A percentile compares a stretch with the other conserved stretches of the same genome.
Conservation (phyloP, 2,797 vertebrate species). For the Austrolebias charrua region DNA sequence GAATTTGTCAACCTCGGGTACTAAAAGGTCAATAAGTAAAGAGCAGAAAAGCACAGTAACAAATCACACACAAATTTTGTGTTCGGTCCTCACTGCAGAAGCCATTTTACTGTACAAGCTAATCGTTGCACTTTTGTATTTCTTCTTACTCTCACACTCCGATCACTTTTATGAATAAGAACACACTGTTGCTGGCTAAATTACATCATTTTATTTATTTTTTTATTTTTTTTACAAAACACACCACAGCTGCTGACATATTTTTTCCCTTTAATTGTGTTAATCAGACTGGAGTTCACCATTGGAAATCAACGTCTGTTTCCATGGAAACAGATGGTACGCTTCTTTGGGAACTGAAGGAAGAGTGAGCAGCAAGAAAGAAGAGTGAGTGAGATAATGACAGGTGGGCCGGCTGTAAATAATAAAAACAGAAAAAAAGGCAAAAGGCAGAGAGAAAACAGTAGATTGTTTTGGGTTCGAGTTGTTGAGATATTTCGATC, state of each 20-base stretch:
- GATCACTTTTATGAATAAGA: neutral
- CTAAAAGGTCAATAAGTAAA: too few species aligned
- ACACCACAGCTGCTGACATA: neutral
- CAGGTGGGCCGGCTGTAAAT: conserved; percentile 15
- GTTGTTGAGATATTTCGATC: neutral
- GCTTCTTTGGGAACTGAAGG: conserved; percentile 49
- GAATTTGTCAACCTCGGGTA: too few species aligned
- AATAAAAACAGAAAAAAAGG: conserved; percentile 13
- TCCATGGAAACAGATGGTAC: conserved; percentile 74
- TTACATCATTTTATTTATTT: neutral
- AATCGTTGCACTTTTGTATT: neutral
- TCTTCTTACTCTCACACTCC: neutral
- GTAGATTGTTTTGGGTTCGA: neutral
- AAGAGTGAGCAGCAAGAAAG: neutral
- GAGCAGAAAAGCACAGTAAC: too few species aligned
- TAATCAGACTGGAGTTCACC: conserved; percentile 54
- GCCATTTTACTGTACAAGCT: too few species aligned
- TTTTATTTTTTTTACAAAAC: neutral
- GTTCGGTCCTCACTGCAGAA: too few species aligned
- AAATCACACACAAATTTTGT: too few species aligned
- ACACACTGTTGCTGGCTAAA: neutral
- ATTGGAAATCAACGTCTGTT: conserved; percentile 71
- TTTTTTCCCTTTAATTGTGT: conserved; percentile 34
- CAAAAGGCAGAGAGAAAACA: conserved; percentile 1
- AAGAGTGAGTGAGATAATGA: conserved; percentile 35